phyloP scores from a whole-genome alignment of 2,888 invertebrate species.

The Euzetes globulus region DNA sequence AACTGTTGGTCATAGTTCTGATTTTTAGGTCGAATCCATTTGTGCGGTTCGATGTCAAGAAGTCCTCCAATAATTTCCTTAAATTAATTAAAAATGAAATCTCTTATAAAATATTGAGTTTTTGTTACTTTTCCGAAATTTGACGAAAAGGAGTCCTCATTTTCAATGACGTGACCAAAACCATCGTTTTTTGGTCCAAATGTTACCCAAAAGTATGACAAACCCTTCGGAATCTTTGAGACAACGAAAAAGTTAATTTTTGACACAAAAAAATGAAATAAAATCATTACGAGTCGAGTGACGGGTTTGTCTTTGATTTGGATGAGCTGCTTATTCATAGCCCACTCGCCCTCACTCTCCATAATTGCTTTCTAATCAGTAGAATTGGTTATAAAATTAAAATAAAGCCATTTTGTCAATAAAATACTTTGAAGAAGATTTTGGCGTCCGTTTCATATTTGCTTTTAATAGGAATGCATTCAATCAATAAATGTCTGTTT shows the following conservation, averaged over 20 bases:
- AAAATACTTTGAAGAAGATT: slow-evolving; percentile 77
- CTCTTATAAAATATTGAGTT: neutral
- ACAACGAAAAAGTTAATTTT: too few species aligned
- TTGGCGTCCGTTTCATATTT: slow-evolving; percentile 81
- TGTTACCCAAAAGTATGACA: slow-evolving; percentile 89
- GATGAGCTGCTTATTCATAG: slow-evolving; percentile 83
- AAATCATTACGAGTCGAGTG: neutral
- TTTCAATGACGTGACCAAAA: slow-evolving; percentile 94
- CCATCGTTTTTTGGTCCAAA: slow-evolving; percentile 74
- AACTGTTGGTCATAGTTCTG: slow-evolving; percentile 27
- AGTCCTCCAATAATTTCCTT: slow-evolving; percentile 89
- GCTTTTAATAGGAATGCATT: slow-evolving; percentile 77
- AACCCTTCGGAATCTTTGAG: slow-evolving; percentile 73
- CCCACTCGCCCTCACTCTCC: slow-evolving; percentile 92
- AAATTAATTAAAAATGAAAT: slow-evolving; percentile 25
- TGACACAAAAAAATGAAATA: too few species aligned
- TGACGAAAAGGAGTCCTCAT: slow-evolving; percentile 71
- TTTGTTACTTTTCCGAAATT: slow-evolving; percentile 77
- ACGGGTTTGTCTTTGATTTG: slow-evolving; percentile 63
- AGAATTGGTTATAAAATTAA: slow-evolving; percentile 39
- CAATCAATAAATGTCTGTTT: slow-evolving; percentile 51
- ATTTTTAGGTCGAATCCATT: slow-evolving; percentile 74
- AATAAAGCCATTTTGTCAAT: slow-evolving; percentile 2
- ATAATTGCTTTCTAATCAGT: slow-evolving; percentile 72
- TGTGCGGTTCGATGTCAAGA: slow-evolving; percentile 71